These are phyloP conservation scores for Sisyra terminalis DNA, from an alignment of 2,888 invertebrate genomes.

Conservation along the genomic window DNA sequence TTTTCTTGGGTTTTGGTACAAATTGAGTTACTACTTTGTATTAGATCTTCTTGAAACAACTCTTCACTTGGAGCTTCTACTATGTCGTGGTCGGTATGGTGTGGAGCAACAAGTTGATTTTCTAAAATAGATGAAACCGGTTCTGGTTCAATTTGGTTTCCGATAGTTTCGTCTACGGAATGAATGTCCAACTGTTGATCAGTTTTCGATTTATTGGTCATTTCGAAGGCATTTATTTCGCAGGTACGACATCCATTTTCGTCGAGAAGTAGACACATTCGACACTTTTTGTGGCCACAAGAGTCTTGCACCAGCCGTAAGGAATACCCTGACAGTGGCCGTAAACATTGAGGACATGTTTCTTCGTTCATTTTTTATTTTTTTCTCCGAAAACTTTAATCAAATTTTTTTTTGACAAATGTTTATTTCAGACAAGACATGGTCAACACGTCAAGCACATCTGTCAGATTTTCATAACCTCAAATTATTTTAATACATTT, in stretches of 20 bases:
- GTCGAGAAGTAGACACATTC: conserved; percentile 50
- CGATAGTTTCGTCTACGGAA: neutral
- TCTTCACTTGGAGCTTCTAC: conserved; percentile 6
- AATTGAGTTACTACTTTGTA: neutral
- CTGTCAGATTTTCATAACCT: too few species aligned
- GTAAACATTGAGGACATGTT: conserved; percentile 43
- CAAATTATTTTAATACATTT: too few species aligned
- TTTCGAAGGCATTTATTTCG: conserved; percentile 10
- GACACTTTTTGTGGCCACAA: conserved; percentile 63
- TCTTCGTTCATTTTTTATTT: conserved; percentile 13
- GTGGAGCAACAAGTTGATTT: too few species aligned
- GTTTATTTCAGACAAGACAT: too few species aligned
- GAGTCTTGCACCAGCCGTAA: conserved; percentile 52
- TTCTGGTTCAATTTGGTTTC: neutral
- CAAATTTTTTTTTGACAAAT: too few species aligned
- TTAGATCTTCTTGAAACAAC: conserved; percentile 10
- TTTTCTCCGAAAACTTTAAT: conserved; percentile 15
- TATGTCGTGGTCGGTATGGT: neutral
- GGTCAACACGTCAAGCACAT: too few species aligned
- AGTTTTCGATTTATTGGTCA: neutral
- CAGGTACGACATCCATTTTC: conserved; percentile 46
- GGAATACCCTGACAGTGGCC: conserved; percentile 33
- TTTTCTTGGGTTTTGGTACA: conserved; percentile 12
- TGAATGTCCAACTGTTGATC: neutral
- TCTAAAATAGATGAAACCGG: neutral